phyloP scores from a whole-genome alignment of 2,797 vertebrate genomes.

The Macroramphosus scolopax region DNA sequence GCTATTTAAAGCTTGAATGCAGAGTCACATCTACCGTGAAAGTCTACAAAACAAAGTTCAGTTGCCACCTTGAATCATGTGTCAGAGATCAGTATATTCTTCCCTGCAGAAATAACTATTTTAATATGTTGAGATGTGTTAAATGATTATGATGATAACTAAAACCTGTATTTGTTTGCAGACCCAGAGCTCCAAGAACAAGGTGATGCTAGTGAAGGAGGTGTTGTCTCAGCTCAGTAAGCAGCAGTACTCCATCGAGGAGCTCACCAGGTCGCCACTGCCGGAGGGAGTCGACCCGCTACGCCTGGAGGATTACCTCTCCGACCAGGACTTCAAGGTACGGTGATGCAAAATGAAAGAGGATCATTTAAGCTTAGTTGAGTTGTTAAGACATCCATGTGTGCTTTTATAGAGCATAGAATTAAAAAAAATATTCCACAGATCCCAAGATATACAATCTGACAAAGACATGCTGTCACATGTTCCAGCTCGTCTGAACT shows the following conservation, averaged over 20 bases:
- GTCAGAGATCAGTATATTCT: not conserved
- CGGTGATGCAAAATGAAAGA: no score
- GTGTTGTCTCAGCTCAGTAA: slow-evolving; percentile 77
- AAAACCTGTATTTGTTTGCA: no score
- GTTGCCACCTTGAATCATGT: no score
- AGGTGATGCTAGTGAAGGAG: slow-evolving; percentile 79
- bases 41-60: not conserved
- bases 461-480: not conserved
- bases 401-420: no score
- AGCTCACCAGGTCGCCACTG: slow-evolving; percentile 75
- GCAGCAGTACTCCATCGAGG: slow-evolving; percentile 79
- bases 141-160: no score
- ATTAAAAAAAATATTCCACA: no score
- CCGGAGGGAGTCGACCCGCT: slow-evolving; percentile 83
- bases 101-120: not conserved
- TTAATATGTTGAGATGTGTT: no score
- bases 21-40: not conserved
- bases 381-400: no score
- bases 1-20: slow-evolving; percentile 2
- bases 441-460: not conserved
- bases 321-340: slow-evolving; percentile 82
- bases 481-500: not conserved
- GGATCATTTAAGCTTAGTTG: no score
- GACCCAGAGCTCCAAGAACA: slow-evolving; percentile 66
- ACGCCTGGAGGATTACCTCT: slow-evolving; percentile 80